Evolutionary conservation across 2,113 vertebrate species (phyloP), one percentile per base, ranked within the genome.

Genomic region (Gallinago paraguaiae): DNA sequence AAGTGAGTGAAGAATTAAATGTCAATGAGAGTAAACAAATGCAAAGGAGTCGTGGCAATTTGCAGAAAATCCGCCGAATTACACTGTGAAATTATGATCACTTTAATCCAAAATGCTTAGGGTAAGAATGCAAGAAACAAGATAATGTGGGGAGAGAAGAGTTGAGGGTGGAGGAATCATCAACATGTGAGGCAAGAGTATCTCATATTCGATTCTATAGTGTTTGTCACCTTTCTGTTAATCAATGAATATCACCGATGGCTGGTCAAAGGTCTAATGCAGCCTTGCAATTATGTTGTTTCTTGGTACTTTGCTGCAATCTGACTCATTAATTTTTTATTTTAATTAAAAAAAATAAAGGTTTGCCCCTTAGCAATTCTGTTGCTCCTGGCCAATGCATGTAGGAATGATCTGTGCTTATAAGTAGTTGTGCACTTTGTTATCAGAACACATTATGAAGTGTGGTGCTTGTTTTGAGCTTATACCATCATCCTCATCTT

Each of bases 401-500:
- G 5, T 60, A 81, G 72, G 31, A 59, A 39, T 39, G n/a, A 48
- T 70, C 68, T 69, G 20, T 71, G 43, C 69, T 92, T 81, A 6
- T 24, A 70, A 88, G 61, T 37, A 80, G 43, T 39, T 54, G 17
- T 80, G 63, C 53, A 51, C 39, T 9, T 74, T 79, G 45, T 77
- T 93, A 53, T 10, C 9, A 83, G 79, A 74, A 54, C 24, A 12
- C 4, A 7, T 28, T 70, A 8, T 48, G 39, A 75, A 88, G 63
- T 15, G n/a, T 70, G 82, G 24, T 60, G 76, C 80, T 94, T 53
- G 9, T 78, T 92, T 92, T 78, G 30, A 88, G 48, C 51, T 84
- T 57, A 50, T 79, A 56, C 35, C 30, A 13, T 56, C 70, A 39
- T 41, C 43, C 57, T 88, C 20, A 39, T 33, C 25, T 60, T 6